Evolutionary conservation across 2,797 vertebrate species (phyloP), one percentile per base, ranked within the genome.

Genomic region (Halcyon chelicuti): DNA sequence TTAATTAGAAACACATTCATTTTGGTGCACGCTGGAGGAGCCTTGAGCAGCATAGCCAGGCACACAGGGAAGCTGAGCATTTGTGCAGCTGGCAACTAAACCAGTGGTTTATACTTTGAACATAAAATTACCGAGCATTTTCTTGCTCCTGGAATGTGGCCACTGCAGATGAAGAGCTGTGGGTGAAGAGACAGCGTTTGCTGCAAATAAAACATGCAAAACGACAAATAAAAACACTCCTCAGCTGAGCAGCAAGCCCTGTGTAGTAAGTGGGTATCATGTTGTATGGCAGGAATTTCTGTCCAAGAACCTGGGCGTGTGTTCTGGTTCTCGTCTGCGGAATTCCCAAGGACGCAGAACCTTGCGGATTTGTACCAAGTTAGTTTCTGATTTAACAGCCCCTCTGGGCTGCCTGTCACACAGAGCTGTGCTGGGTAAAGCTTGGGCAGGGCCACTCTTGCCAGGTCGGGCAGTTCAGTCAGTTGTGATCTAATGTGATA

Each of bases 1-100:
- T 97, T 98, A 98, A 98, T 98, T 98, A 98, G 98, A 98, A 98
- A 91, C 98, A 98, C 96, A 97, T 97, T 97, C 95, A 76, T 90
- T 96, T 47, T 23, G 46, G 89, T 88, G 96, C 93, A 57, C 55
- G 31, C 83, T 81, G 86, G 96, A 90, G 95, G 95, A 96, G 92
- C n/a, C 96, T 49, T 62, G 94, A 33, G 95, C 95, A 86, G 97
- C 94, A 65, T 20, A 94, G 93, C 91, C 94, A 94, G 90, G 95
- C 96, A 33, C 78, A 68, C 92, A 19, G 91, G 96, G 96, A 97
- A 93, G 87, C 77, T 91, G 92, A 96, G 96, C 93, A 86, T 97
- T 97, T 88, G 89, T 97, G 95, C 95, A 82, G 96, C 95, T 97
- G 81, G 91, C 96, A 91, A 88, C 97, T 95, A 88, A 72, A 90